Base-by-base conservation (phyloP, 2,888 invertebrate species). In the Epistrophe grossulariae region DNA sequence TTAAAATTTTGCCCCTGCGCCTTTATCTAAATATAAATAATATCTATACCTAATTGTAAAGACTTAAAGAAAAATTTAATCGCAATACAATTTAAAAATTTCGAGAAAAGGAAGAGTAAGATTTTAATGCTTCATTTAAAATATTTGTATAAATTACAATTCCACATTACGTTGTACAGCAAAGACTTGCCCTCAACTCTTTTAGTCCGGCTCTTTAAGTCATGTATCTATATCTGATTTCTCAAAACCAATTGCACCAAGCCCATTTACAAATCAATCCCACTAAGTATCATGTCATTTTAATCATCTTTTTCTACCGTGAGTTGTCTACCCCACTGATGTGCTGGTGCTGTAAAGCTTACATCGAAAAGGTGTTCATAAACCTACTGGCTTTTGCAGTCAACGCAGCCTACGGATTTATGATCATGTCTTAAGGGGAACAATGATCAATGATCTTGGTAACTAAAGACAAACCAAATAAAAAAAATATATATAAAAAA, bases 361-460 rank as follows among this genome's bases (percentile, higher is more conserved):
- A 62, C 52, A 76, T 71, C 62, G 38, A 55, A 72, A 59, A 79
- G 62, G 74, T 84, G 73, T 79, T 64, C 64, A 57, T 48, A 79
- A 84, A 70, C 81, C 81, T 81, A 81, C 81, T 78, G 84, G 64
- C 82, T 81, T 66, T 81, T 74, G 78, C 74, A 82, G 64, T 71
- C 78, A 59, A 64, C 57, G 35, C 70, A 59, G 59, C 78, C 82
- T 78, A 82, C 78, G 70, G 71, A 50, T 70, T 81, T 62, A 81
- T 73, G 72, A 73, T 73, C 77, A 73, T 77, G 68, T 43, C 85
- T 74, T 38, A 13, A 85, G 81, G 70, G 74, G 28, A 59, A 85
- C 82, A 73, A 82, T 82, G 74, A 66, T 79, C 78, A 82, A 82
- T 78, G 82, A 85, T 85, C 82, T 71, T 74, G 73, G 70, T 82